phyloP scores from a whole-genome alignment of 2,888 invertebrate species.

The Pandemis corylana region DNA sequence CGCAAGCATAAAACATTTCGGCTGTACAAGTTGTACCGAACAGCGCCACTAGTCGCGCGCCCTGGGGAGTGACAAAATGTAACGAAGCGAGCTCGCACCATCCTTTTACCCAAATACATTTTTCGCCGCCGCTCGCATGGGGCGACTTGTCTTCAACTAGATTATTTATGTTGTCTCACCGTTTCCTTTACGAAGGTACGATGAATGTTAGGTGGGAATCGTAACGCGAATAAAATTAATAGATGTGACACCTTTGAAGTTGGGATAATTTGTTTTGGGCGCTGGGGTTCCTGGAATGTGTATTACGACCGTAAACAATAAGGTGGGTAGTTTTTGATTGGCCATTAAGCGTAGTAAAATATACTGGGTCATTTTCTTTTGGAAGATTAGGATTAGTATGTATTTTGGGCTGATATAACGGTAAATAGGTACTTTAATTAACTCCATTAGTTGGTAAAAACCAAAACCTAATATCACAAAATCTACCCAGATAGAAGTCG shows the following conservation, averaged over 20 bases:
- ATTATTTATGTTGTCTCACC: constrained; percentile 77
- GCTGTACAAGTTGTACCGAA: constrained; percentile 50
- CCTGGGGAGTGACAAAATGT: constrained; percentile 81
- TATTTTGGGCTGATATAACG: background rate
- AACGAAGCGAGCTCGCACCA: constrained; percentile 77
- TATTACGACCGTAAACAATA: constrained; percentile 3
- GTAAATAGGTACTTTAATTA: background rate
- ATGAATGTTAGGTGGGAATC: constrained; percentile 63
- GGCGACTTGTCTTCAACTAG: constrained; percentile 68
- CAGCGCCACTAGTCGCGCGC: constrained; percentile 62
- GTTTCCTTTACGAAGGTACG: constrained; percentile 62
- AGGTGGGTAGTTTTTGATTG: background rate
- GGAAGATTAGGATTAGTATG: background rate
- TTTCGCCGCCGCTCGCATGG: constrained; percentile 69
- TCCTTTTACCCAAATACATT: constrained; percentile 80
- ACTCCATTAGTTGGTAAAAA: background rate
- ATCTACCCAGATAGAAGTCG: no score
- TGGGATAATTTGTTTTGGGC: constrained; percentile 38
- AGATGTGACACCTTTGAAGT: constrained; percentile 42
- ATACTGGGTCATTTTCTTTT: background rate
- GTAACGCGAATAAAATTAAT: constrained; percentile 45
- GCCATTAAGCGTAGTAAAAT: background rate
- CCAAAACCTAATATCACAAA: no score
- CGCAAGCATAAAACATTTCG: constrained; percentile 78
- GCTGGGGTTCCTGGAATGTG: constrained; percentile 19